These are phyloP conservation scores for Amiota communis DNA, from an alignment of 2,888 invertebrate species.

Conservation along the genomic window DNA sequence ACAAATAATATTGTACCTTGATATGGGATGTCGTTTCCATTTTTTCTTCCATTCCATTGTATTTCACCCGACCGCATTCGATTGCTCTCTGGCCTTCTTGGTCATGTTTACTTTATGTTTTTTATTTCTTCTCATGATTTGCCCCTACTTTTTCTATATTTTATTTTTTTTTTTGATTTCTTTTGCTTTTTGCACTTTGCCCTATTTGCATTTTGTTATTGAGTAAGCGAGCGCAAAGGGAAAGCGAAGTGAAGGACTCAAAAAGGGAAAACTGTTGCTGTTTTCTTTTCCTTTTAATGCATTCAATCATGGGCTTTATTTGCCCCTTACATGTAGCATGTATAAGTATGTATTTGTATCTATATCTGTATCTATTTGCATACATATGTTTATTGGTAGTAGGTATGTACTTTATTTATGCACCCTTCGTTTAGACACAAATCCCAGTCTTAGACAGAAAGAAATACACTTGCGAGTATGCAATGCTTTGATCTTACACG, in stretches of 20 bases:
- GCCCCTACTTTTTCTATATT: not conserved
- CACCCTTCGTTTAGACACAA: too few relatives aligned
- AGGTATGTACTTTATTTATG: too few relatives aligned
- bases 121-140: not conserved
- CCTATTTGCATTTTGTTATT: conserved; percentile 65
- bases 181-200: conserved; percentile 33
- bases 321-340: not conserved
- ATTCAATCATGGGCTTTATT: conserved; percentile 35
- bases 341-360: not conserved
- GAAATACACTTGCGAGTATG: too few relatives aligned
- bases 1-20: conserved; percentile 40
- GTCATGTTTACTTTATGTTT: not conserved
- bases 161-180: conserved; percentile 11
- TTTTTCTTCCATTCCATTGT: not conserved
- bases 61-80: conserved; percentile 50
- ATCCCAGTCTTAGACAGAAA: too few relatives aligned
- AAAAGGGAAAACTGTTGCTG: conserved; percentile 57
- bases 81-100: not conserved
- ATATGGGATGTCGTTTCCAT: not conserved
- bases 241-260: conserved; percentile 50
- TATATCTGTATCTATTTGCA: not conserved
- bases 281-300: conserved; percentile 53
- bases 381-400: not conserved
- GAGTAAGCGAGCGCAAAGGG: conserved; percentile 44
- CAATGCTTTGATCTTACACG: too few relatives aligned